Base-by-base conservation (phyloP, 2,113 vertebrate genomes). In the Hyla sarda region DNA sequence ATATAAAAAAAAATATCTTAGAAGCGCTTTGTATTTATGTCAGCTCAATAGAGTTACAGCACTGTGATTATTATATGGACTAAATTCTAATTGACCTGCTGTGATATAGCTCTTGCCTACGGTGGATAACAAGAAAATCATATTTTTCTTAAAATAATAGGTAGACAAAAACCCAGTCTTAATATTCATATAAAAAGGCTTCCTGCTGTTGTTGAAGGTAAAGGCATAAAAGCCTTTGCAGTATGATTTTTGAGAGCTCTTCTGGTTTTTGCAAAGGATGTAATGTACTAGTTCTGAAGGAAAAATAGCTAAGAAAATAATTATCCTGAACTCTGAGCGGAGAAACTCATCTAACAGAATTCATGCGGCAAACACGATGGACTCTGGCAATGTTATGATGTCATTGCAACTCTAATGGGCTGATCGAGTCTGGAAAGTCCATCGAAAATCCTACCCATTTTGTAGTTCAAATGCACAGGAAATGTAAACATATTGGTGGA, bases 41-140 rank as follows among this genome's bases (percentile, higher is more conserved):
- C 76, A 80, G 65, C 67, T 81, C 77, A 58, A 62, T 74, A 41
- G 65, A 82, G 78, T 74, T 67, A 74, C 54, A 50, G 41, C 72
- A 41, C 67, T 87, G 34, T 28, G 37, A 82, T 87, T 82, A 87
- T 87, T 87, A 81, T 69, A 60, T 56, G 54, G 69, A 81, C 85
- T 82, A 82, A 73, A 87, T 86, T 87, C 78, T 82, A 82, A 87
- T 87, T 87, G 85, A 82, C 85, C 85, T 74, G 85, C 85, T 87
- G 85, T 82, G 85, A 82, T 87, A 82, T 81, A 87, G 78, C 74
- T 74, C 67, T 82, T 74, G 85, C 16, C 32, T 62, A 47, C 60
- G 52, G 34, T 82, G 77, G 65, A 87, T 87, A 87, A 82, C 67
- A 87, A 82, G 78, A 82, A 87, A 62, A 74, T 82, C 56, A 56